phyloP scores from a whole-genome alignment of 2,797 vertebrate species.

The Coendou prehensilis region DNA sequence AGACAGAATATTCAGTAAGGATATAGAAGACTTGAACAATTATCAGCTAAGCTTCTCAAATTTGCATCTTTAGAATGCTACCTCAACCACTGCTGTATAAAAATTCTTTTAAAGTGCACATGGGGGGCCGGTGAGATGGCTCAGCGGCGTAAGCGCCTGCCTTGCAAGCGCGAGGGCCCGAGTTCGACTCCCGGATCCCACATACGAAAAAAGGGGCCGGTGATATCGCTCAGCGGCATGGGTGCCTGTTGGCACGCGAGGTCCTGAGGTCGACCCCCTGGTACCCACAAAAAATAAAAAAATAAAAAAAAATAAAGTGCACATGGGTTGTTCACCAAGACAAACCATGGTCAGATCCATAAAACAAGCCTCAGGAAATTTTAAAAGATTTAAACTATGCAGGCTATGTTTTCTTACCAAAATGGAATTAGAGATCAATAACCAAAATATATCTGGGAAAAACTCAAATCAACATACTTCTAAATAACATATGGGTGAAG shows the following conservation, averaged over 20 bases:
- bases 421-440: background rate
- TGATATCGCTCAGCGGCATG: too few species aligned
- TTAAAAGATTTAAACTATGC: background rate
- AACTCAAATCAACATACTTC: background rate
- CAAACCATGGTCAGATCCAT: background rate
- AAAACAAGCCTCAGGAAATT: slow-evolving; percentile 10
- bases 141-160: too few species aligned
- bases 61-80: background rate
- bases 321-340: too few species aligned
- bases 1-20: background rate
- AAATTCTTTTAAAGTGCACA: background rate
- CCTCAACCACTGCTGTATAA: background rate
- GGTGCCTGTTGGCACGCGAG: too few species aligned
- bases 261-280: too few species aligned
- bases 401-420: background rate
- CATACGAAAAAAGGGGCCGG: too few species aligned
- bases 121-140: too few species aligned
- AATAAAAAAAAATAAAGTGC: too few species aligned
- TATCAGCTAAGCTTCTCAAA: background rate
- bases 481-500: background rate
- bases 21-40: background rate
- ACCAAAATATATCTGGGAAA: background rate
- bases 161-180: too few species aligned
- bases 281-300: too few species aligned
- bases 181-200: too few species aligned